Percentiles rank a stretch among this genome's conserved stretches.
These are phyloP conservation scores for Pachyramphus minor DNA, from an alignment of 2,113 vertebrate species.

Conservation along the genomic window DNA sequence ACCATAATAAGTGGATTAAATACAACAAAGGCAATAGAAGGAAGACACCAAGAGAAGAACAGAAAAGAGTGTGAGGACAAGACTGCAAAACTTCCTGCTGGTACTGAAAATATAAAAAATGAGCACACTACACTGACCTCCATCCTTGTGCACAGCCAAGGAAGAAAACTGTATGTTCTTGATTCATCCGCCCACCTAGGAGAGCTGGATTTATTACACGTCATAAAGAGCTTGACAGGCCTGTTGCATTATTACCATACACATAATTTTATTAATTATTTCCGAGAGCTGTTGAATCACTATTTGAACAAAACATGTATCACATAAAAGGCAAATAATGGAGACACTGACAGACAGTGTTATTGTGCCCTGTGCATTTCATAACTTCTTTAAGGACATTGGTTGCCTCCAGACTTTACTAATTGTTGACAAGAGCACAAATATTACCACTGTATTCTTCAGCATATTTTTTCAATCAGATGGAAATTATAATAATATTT, in stretches of 20 bases:
- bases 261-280: constrained; percentile 10
- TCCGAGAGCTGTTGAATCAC: not conserved
- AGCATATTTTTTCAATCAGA: not conserved
- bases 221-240: not conserved
- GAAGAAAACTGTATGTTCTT: not conserved
- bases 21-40: not conserved
- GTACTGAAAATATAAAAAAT: not conserved
- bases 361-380: not conserved
- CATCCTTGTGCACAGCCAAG: not conserved
- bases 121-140: not conserved
- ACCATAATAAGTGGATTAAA: not conserved
- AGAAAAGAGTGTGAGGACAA: not conserved
- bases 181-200: not conserved
- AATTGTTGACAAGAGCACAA: not conserved
- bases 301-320: not conserved
- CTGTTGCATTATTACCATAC: not conserved
- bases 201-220: not conserved
- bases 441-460: not conserved
- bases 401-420: not conserved
- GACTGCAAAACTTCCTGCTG: not conserved
- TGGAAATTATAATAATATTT: not conserved
- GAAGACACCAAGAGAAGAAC: not conserved
- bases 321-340: not conserved
- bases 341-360: not conserved
- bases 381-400: not conserved